These are phyloP conservation scores for Oryzias dopingdopingensis DNA, from an alignment of 2,797 vertebrate species.

Conservation along the genomic window DNA sequence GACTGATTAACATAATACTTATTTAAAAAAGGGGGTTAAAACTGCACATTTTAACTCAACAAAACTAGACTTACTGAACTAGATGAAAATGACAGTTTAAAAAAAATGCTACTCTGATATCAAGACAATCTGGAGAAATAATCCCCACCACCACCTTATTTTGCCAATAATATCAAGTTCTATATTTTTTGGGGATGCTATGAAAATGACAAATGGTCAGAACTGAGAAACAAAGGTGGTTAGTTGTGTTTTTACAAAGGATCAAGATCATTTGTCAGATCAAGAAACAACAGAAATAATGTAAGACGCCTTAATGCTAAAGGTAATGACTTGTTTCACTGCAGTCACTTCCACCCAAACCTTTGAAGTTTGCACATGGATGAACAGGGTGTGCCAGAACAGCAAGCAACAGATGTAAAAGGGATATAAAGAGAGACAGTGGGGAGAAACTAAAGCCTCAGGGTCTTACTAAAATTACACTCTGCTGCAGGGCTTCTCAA, in stretches of 20 bases:
- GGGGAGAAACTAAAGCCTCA: constrained; percentile 17
- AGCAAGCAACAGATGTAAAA: constrained; percentile 28
- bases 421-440: constrained; percentile 28
- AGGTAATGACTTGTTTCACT: constrained; percentile 1
- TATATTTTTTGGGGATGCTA: background rate
- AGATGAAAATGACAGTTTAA: background rate
- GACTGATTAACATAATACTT: too few species aligned
- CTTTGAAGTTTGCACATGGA: background rate
- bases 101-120: background rate
- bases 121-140: background rate
- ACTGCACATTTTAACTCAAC: too few species aligned
- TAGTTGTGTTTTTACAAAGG: background rate
- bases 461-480: constrained; percentile 55
- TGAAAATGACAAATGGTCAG: background rate
- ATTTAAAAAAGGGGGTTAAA: too few species aligned
- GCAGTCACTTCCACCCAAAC: background rate
- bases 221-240: background rate
- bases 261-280: constrained; percentile 27
- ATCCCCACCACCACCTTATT: too few species aligned
- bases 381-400: constrained; percentile 21
- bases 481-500: constrained; percentile 28
- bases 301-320: background rate
- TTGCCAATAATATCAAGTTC: background rate
- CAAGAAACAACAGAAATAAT: background rate
- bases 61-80: constrained; percentile 17